Conservation (phyloP, 2,888 invertebrate genomes). For the Actias luna region DNA sequence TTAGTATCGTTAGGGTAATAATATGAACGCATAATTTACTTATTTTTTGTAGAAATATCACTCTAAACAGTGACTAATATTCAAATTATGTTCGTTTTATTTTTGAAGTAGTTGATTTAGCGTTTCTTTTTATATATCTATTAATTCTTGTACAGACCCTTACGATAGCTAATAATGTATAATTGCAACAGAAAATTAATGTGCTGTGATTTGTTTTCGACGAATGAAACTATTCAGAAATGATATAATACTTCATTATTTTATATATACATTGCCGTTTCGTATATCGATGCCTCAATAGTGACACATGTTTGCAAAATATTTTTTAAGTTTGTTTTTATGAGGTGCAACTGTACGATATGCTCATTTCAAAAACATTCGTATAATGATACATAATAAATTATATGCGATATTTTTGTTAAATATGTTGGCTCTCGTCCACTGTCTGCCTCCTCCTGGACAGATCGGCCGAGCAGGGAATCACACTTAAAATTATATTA, state of each 20-base stretch:
- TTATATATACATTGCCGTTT: conserved; percentile 47
- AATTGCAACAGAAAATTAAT: conserved; percentile 52
- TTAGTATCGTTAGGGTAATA: too few relatives aligned
- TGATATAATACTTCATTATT: conserved; percentile 58
- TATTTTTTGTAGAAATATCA: too few relatives aligned
- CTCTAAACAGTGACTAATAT: too few relatives aligned
- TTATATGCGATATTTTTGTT: conserved; percentile 77
- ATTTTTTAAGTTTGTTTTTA: conserved; percentile 73
- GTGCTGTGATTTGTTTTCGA: conserved; percentile 47
- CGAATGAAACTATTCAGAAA: conserved; percentile 52
- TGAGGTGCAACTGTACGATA: conserved; percentile 73
- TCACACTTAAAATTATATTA: conserved; percentile 49
- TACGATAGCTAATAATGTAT: conserved; percentile 39
- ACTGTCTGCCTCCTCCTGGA: conserved; percentile 55
- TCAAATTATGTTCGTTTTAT: too few relatives aligned
- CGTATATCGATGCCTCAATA: conserved; percentile 48
- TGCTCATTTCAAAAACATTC: conserved; percentile 63
- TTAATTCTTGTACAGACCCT: conserved; percentile 31
- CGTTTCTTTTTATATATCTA: neutral
- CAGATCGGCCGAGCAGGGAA: conserved; percentile 44
- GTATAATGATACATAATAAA: conserved; percentile 75
- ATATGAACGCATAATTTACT: too few relatives aligned
- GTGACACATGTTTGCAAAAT: conserved; percentile 56
- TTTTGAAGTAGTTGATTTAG: neutral
- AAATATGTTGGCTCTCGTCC: conserved; percentile 71